A percentile compares a stretch with the other conserved stretches of the same genome.
These are phyloP conservation scores for Gadopsis bispinosus DNA, from an alignment of 2,797 vertebrate genomes.

Conservation along the genomic window DNA sequence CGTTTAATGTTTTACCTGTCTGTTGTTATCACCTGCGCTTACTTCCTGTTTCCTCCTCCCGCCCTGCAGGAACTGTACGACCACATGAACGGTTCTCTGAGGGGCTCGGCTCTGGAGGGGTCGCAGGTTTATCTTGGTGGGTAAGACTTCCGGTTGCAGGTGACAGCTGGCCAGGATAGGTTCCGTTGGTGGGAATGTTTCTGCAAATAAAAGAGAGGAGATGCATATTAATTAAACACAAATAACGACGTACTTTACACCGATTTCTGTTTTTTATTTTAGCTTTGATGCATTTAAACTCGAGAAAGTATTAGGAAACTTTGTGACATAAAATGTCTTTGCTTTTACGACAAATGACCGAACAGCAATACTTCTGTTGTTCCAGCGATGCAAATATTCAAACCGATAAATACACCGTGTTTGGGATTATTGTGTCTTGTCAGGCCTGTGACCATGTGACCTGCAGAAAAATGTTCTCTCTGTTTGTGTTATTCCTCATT, in stretches of 20 bases:
- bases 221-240: too few species aligned
- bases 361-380: neutral
- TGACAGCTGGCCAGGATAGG: neutral
- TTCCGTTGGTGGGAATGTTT: too few species aligned
- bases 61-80: slow-evolving; percentile 93
- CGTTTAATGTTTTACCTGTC: accelerated
- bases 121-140: slow-evolving; percentile 95
- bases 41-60: neutral
- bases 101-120: slow-evolving; percentile 89
- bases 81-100: slow-evolving; percentile 96
- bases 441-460: neutral
- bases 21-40: neutral
- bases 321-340: neutral
- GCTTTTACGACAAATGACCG: neutral
- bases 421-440: neutral
- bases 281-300: neutral
- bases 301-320: neutral
- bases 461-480: neutral
- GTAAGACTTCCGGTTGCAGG: neutral
- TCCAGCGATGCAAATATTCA: neutral
- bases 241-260: neutral
- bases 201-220: too few species aligned
- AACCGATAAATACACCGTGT: neutral
- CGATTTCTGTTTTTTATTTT: neutral
- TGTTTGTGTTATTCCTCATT: neutral